Evolutionary conservation across 2,797 vertebrate genomes (phyloP), one percentile per base, ranked within the genome.

Genomic region (Scarus forsteni): DNA sequence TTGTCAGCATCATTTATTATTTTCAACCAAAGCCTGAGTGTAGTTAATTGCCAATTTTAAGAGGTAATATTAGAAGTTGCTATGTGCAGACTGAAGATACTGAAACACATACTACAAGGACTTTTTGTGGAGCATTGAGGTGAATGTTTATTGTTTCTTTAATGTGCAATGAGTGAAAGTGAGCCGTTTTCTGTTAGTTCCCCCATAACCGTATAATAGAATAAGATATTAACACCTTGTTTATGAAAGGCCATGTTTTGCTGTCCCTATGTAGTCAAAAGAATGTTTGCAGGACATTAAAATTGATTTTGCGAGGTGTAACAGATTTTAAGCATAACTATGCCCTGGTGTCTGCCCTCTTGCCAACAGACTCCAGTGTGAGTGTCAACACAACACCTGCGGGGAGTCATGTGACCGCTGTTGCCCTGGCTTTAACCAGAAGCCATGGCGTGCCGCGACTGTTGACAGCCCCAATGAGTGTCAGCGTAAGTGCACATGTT

Each of bases 321-420:
- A 66, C 1, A 51, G 10, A 65, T 34, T 42, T 0, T 27, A 16
- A 55, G n/a, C 18, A 35, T 77, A 3, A 54, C 65, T 68, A 39
- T 80, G 58, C 64, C 15, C 58, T 39, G 5, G 50, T 70, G 10
- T 77, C 43, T 73, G 7, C 0, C 73, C 18, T 66, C 34, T 36
- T 74, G 19, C 63, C 69, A 75, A 16, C 71, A 99, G 97, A 72
- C 96, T 94, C 77, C 95, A 92, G 40, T 99, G 97, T 66, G 90
- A 95, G 70, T 99, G 97, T 85, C 94, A 93, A 57, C 97, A 98
- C 87, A 96, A 98, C 83, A 98, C 97, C 71, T 98, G 97, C 19
- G 97, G 97, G 2, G 94, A 96, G 79, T 97, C 95, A 12, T 99
- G 97, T 85, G 94, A 96, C 78, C 95, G 1, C 78, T 99, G 97